Conservation (phyloP, 2,888 invertebrate species). For the Tinea pellionella region DNA sequence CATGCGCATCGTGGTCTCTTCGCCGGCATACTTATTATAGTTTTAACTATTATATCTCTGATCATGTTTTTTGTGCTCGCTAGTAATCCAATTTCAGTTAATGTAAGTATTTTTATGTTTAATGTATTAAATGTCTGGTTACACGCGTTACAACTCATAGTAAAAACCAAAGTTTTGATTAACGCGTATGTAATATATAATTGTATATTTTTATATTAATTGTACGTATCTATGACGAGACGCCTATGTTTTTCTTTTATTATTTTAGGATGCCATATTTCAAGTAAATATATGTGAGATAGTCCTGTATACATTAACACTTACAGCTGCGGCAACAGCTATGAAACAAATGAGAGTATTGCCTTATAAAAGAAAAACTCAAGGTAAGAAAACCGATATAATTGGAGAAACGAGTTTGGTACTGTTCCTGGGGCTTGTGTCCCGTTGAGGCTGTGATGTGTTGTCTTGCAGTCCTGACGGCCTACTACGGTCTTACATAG, state of each 20-base stretch:
- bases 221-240: background rate
- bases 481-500: no score
- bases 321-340: conserved; percentile 71
- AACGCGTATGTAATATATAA: no score
- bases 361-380: conserved; percentile 72
- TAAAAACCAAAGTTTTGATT: no score
- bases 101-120: conserved; percentile 33
- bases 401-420: no score
- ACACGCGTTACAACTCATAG: no score
- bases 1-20: conserved; percentile 85
- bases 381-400: conserved; percentile 54
- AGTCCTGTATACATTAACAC: conserved; percentile 76
- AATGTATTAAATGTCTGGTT: no score
- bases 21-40: conserved; percentile 79
- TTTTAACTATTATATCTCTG: conserved; percentile 85
- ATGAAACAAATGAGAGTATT: conserved; percentile 77
- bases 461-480: no score
- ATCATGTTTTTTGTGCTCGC: conserved; percentile 92
- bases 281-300: conserved; percentile 84
- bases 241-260: no score
- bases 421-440: no score
- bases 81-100: conserved; percentile 70
- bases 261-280: conserved; percentile 71
- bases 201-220: no score
- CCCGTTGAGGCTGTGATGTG: no score